phyloP scores from a whole-genome alignment of 2,888 invertebrate species.

The Drosophila formosana region DNA sequence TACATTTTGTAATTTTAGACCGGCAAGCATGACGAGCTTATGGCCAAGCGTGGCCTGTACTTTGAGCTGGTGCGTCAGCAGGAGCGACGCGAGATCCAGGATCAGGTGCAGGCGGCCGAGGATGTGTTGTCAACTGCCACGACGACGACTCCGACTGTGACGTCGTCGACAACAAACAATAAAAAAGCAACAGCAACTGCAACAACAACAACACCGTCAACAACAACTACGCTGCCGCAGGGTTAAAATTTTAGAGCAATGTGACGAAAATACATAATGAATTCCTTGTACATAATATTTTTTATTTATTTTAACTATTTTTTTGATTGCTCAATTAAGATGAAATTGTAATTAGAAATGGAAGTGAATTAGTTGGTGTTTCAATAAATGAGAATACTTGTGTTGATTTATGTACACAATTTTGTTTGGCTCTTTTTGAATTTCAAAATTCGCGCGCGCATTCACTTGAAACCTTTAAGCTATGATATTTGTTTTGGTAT shows the following conservation, averaged over 20 bases:
- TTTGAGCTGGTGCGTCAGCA: slow-evolving; percentile 94
- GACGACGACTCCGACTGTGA: neutral
- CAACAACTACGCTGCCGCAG: slow-evolving; percentile 17
- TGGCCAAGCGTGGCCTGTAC: slow-evolving; percentile 92
- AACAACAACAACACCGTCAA: neutral
- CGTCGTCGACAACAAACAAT: neutral
- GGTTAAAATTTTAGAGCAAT: slow-evolving; percentile 29
- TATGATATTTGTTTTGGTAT: slow-evolving; percentile 26
- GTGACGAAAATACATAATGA: slow-evolving; percentile 43
- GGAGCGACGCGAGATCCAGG: slow-evolving; percentile 85
- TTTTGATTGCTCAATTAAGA: slow-evolving; percentile 32
- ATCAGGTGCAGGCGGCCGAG: slow-evolving; percentile 42
- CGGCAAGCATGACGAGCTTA: slow-evolving; percentile 93
- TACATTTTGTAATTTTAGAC: slow-evolving; percentile 86
- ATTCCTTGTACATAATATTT: slow-evolving; percentile 61
- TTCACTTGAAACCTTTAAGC: neutral
- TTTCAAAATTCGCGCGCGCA: neutral
- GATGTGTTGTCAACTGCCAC: slow-evolving; percentile 11
- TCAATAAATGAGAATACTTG: slow-evolving; percentile 30
- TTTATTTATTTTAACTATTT: slow-evolving; percentile 41
- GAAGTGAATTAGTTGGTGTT: slow-evolving; percentile 33
- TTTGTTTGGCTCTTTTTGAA: neutral
- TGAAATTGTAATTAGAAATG: slow-evolving; percentile 33
- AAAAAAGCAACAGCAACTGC: neutral
- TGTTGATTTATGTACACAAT: slow-evolving; percentile 24